These are phyloP conservation scores for Eunapius fragilis DNA, from an alignment of 37 sponge, comb jelly and placozoan species.

Conservation along the genomic window DNA sequence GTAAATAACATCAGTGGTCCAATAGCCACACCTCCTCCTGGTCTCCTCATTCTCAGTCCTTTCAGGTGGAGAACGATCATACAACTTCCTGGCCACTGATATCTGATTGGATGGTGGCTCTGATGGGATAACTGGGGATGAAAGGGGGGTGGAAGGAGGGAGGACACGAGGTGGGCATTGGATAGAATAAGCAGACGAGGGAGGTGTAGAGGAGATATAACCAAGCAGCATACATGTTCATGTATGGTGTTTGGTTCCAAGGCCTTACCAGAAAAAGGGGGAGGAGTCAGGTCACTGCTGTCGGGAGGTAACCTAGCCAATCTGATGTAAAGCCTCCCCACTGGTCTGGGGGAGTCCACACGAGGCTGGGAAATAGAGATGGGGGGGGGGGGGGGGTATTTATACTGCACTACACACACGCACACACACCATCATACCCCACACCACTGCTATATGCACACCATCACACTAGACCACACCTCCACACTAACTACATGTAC, in stretches of 20 bases:
- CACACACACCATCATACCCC: no score
- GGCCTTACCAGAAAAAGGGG: neutral
- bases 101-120: neutral
- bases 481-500: no score
- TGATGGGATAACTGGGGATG: neutral
- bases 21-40: neutral
- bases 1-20: no score
- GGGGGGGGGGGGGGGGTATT: neutral
- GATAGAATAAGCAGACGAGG: no score
- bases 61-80: neutral
- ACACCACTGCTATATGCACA: no score
- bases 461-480: no score
- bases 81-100: neutral
- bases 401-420: no score
- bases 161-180: conserved; percentile 4
- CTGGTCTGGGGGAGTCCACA: neutral
- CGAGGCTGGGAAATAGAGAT: neutral
- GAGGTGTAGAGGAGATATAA: no score
- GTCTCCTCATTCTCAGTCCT: neutral
- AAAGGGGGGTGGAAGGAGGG: neutral
- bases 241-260: no score
- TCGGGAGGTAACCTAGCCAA: conserved; percentile 20
- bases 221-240: no score
- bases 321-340: conserved; percentile 22
- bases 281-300: neutral